Evolutionary conservation across 2,113 vertebrate genomes (phyloP), one percentile per base, ranked within the genome.

Genomic region (Gobius niger): DNA sequence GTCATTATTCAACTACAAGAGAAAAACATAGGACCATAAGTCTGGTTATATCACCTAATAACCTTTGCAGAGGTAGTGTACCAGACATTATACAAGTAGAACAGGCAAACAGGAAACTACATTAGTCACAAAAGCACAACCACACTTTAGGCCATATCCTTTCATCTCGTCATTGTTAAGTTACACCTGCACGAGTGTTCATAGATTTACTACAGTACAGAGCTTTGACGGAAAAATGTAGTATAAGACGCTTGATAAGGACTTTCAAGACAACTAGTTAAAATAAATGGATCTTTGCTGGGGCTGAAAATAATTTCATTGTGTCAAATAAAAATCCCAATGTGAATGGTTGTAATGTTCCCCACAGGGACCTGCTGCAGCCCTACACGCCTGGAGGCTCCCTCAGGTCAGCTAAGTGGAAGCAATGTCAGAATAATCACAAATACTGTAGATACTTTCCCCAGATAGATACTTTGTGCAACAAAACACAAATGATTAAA

Each of bases 21-120:
- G 24, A 34, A 34, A 34, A 34, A 34, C 24, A 34, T 34, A 4
- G 24, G 24, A 34, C 24, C 24, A 4, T 34, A 34, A 34, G 24
- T 34, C 24, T 34, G 24, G 9, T 4, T 18, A 7, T 52, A 16
- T 52, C 9, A 16, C 7, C 40, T 4, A 59, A 41, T 61, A 19
- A 47, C 47, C 44, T 8, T 1, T 76, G 19, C 40, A 63, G 60
- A 0, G 14, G 10, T 54, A 34, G 18, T 64, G 67, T 34, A 4
- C 24, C 24, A 34, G 24, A 5, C 67, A 77, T 52, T 14, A 52
- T 46, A 51, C 14, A 13, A 75, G 63, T 7, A 8, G 6, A 70
- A 57, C n/a, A 9, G 78, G 77, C 62, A 89, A 91, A 92, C 91
- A 92, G 91, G 91, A 92, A 92, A 81, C 85, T 70, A 70, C 62